Evolutionary conservation across 2,113 vertebrate genomes (phyloP).

Genomic region (Pseudopodoces humilis): DNA sequence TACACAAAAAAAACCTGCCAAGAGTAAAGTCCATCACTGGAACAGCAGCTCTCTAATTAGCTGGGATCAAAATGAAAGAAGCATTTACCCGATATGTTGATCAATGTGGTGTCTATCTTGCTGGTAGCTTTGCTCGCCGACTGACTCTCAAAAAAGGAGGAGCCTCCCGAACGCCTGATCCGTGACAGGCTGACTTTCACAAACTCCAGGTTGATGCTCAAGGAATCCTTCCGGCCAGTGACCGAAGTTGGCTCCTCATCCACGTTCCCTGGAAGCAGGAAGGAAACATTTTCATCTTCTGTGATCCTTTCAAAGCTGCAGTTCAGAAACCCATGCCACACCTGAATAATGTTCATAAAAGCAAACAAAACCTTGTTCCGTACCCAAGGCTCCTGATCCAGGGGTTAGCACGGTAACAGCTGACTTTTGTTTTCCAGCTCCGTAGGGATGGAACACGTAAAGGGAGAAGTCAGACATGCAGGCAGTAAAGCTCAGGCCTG

Average conservation of each 20-base stretch:
- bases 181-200: slow-evolving; percentile 97
- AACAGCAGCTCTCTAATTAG: not conserved
- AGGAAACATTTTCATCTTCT: not conserved
- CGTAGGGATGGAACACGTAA: slow-evolving; percentile 96
- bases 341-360: not conserved
- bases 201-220: slow-evolving; percentile 98
- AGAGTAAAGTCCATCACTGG: not conserved
- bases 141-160: slow-evolving; percentile 90
- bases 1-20: not conserved
- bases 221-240: slow-evolving; percentile 96
- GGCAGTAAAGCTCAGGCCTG: slow-evolving; percentile 96
- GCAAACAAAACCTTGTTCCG: not conserved
- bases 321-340: not conserved
- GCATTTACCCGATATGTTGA: slow-evolving; percentile 95
- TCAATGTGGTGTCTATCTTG: slow-evolving; percentile 96
- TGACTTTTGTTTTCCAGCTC: slow-evolving; percentile 95
- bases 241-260: slow-evolving; percentile 95
- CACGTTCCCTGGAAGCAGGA: slow-evolving; percentile 79
- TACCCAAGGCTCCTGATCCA: slow-evolving; percentile 89
- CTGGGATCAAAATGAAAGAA: not conserved
- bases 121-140: slow-evolving; percentile 81
- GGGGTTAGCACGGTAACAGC: slow-evolving; percentile 87
- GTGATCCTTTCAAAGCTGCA: not conserved
- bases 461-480: slow-evolving; percentile 99
- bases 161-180: slow-evolving; percentile 90